Percentiles rank a stretch among this genome's conserved stretches.
Evolutionary conservation across 2,113 vertebrate species (phyloP).

Genomic region (Chrysochloris asiatica): DNA sequence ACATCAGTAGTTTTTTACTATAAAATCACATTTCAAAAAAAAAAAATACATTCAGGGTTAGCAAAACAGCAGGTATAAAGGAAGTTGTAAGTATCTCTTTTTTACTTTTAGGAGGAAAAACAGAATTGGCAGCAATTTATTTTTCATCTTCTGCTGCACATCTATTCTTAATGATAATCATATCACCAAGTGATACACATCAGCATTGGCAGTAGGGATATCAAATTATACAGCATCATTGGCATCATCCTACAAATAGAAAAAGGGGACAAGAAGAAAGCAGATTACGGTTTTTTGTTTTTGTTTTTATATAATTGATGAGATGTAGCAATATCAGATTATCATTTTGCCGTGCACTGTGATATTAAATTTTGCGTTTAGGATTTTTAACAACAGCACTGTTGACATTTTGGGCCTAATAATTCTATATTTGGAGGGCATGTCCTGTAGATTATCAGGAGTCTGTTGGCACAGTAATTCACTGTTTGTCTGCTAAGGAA

Average conservation of each 20-base stretch:
- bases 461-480: background rate
- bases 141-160: slow-evolving; percentile 65
- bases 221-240: slow-evolving; percentile 7
- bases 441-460: background rate
- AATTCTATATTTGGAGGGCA: background rate
- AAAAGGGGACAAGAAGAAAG: background rate
- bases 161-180: slow-evolving; percentile 52
- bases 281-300: slow-evolving; percentile 3
- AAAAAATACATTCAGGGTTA: slow-evolving; percentile 60
- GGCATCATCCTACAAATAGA: background rate
- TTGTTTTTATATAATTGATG: slow-evolving; percentile 35
- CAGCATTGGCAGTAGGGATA: background rate
- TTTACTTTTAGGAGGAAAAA: slow-evolving; percentile 75
- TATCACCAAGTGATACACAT: background rate
- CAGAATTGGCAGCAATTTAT: slow-evolving; percentile 73
- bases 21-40: slow-evolving; percentile 77
- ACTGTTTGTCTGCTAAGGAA: background rate
- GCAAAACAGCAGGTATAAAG: slow-evolving; percentile 68
- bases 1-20: slow-evolving; percentile 58
- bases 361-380: background rate
- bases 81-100: slow-evolving; percentile 80
- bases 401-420: background rate
- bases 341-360: slow-evolving; percentile 6
- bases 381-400: background rate
- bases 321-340: background rate